phyloP scores from a whole-genome alignment of 2,888 invertebrate genomes.

The Thera britannica region DNA sequence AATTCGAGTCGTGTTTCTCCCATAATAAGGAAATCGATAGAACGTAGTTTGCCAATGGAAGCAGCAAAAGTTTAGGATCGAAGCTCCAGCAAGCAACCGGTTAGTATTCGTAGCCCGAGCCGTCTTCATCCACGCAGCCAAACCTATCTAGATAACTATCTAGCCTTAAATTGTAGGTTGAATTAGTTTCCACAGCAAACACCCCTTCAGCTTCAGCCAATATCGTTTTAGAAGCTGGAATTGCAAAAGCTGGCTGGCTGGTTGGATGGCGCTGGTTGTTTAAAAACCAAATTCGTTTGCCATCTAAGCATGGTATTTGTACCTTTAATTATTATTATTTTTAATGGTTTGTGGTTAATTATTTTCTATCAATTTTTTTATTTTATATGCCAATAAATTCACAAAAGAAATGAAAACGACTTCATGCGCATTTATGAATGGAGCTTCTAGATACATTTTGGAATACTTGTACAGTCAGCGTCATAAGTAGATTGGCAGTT shows the following conservation, averaged over 20 bases:
- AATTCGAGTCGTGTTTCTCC: constrained; percentile 21
- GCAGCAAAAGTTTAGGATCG: constrained; percentile 38
- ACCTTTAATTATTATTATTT: no score
- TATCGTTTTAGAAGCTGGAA: constrained; percentile 21
- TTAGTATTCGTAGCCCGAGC: constrained; percentile 38
- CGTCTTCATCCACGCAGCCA: constrained; percentile 34
- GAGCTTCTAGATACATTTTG: no score
- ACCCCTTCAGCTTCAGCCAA: constrained; percentile 26
- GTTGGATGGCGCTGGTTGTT: background rate
- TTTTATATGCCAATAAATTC: no score
- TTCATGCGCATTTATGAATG: no score
- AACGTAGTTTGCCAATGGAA: constrained; percentile 32
- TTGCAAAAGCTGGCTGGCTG: constrained; percentile 13
- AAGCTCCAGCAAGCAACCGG: constrained; percentile 29
- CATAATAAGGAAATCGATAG: constrained; percentile 17
- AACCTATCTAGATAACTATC: constrained; percentile 32
- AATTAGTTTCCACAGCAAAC: constrained; percentile 41
- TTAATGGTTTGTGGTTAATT: no score
- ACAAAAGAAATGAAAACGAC: no score
- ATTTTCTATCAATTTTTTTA: no score
- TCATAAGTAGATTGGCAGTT: no score
- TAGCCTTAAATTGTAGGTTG: constrained; percentile 39
- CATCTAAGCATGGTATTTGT: background rate
- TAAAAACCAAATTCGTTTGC: background rate
- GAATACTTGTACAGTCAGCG: no score